Base-by-base conservation (phyloP, 2,797 vertebrate genomes). In the Cyclopterus lumpus region DNA sequence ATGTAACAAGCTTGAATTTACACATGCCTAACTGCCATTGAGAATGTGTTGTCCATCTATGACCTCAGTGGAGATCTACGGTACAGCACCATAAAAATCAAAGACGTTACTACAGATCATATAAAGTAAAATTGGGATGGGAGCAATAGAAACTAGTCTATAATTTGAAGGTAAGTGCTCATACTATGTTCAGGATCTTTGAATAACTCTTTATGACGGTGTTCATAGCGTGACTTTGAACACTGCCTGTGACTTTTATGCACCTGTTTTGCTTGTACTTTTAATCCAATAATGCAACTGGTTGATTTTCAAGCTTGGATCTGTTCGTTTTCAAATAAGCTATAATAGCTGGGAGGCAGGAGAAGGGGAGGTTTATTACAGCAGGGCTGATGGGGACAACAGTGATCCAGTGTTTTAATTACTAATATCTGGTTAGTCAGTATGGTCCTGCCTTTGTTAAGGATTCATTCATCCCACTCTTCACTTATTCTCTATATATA, bases 391-490 rank as follows among this genome's bases (percentile, higher is more conserved):
- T 68, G 86, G 80, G 71, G 79, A 86, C 74, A 78, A 83, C 60
- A 67, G 54, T 76, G 73, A 83, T 85, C 66, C 80, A 75, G 20
- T 81, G 42, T 84, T 88, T 91, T 87, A 87, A 90, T 90, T 80
- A 85, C 49, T 81, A 77, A 75, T 78, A 75, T 78, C 28, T 78
- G 65, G 58, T 83, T 67, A 46, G 75, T 79, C 67, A 62, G 73
- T 70, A 11, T 67, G 67, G 63, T 65, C 57, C 62, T 82, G 66
- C 60, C 85, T 86, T 71, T 66, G 65, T 79, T 77, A 67, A 67
- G 59, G 42, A 82, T 84, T 79, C 60, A 77, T 80, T 73, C 48
- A 70, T 59, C 53, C 36, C n/a, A n/a, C n/a, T n/a, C n/a, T n/a
- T n/a, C n/a, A n/a, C n/a, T n/a, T n/a, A n/a, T n/a, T n/a, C n/a